Evolutionary conservation across 1,140 invertebrate species (phyloP).

Genomic region (Coptotermes formosanus): DNA sequence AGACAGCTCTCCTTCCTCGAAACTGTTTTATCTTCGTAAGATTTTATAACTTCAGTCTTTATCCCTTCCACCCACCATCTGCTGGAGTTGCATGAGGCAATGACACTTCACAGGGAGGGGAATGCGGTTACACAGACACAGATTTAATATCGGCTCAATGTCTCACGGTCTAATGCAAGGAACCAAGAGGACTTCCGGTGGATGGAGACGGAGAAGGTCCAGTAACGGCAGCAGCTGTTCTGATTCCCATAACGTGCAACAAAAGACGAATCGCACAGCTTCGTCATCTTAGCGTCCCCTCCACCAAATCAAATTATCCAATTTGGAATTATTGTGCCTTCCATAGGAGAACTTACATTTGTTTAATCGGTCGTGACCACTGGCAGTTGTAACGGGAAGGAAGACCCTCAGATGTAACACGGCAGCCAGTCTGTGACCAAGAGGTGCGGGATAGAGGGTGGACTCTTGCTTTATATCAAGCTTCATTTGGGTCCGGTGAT

Average conservation of each 20-base stretch:
- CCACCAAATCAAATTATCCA: constrained; percentile 27
- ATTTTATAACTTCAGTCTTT: not conserved
- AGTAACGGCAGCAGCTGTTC: constrained; percentile 6
- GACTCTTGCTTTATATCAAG: not conserved
- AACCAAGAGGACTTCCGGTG: constrained; percentile 23
- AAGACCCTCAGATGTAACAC: not conserved
- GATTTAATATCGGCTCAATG: constrained; percentile 12
- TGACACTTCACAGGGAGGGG: not conserved
- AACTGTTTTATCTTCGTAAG: not conserved
- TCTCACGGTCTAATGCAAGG: constrained; percentile 1
- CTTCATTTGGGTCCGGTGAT: not conserved
- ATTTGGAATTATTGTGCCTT: constrained; percentile 26
- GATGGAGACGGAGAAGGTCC: not conserved
- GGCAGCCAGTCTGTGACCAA: not conserved
- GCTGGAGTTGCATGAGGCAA: not conserved
- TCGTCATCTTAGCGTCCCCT: constrained; percentile 8
- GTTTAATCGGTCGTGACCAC: constrained; percentile 21
- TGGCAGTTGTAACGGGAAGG: not conserved
- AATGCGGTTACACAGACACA: not conserved
- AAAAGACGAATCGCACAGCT: constrained; percentile 19
- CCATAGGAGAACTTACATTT: constrained; percentile 12
- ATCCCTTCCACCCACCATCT: not conserved
- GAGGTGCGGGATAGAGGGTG: not conserved
- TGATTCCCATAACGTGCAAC: constrained; percentile 21
- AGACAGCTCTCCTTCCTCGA: not conserved